phyloP scores from a whole-genome alignment of 2,797 vertebrate species.

The Setipinna tenuifilis region DNA sequence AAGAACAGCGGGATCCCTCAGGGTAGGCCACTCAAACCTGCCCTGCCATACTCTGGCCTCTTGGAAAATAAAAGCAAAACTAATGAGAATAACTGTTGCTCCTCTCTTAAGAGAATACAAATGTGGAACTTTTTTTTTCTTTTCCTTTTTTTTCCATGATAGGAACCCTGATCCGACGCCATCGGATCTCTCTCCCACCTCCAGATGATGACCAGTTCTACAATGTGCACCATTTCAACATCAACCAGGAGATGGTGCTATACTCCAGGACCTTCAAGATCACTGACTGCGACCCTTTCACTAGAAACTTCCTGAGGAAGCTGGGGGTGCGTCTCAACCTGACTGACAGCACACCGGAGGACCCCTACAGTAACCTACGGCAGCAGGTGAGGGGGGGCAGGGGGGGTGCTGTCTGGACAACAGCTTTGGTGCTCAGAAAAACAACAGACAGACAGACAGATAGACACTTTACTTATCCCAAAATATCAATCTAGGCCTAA shows the following conservation, averaged over 20 bases:
- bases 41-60: not conserved
- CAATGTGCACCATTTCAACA: conserved; percentile 85
- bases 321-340: conserved; percentile 80
- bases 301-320: conserved; percentile 83
- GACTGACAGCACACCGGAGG: conserved; percentile 70
- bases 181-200: conserved; percentile 83
- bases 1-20: conserved; percentile 88
- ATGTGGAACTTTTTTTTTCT: not conserved
- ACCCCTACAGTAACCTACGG: conserved; percentile 79
- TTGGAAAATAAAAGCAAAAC: conserved; percentile 6
- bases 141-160: not conserved
- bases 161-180: conserved; percentile 86
- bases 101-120: not conserved
- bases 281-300: conserved; percentile 85
- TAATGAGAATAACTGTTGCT: conserved; percentile 26
- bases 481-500: not conserved
- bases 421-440: too few species aligned
- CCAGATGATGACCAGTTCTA: conserved; percentile 86
- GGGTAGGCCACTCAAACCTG: conserved; percentile 71
- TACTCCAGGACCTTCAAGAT: conserved; percentile 83
- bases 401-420: not conserved
- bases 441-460: too few species aligned
- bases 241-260: conserved; percentile 81
- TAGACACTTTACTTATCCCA: too few species aligned
- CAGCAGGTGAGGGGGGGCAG: conserved; percentile 72